Evolutionary conservation across 2,113 vertebrate genomes (phyloP), one percentile per base, ranked within the genome.

Genomic region (Elachura formosa): DNA sequence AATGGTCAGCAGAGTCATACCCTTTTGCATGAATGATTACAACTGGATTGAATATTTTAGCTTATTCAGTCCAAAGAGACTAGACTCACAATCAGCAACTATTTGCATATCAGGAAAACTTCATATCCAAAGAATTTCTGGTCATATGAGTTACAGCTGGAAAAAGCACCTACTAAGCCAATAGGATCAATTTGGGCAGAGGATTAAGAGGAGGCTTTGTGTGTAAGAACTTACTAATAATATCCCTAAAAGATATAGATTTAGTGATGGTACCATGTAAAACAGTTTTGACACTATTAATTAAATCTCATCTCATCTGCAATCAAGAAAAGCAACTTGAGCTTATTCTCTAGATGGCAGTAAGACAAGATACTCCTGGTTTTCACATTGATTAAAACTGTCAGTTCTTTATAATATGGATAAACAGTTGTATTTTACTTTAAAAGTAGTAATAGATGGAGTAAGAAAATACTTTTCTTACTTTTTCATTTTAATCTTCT

Each of bases 401-500:
- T 46, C 66, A 14, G 36, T 58, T 88, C 52, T 85, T 76, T 77
- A 63, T 52, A n/a, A 79, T 69, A 64, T 4, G 29, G 68, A 54
- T 74, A 67, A 84, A n/a, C 33, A 49, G 48, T 52, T 5, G 6
- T 66, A 68, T 43, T 95, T 97, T 84, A 54, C 55, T 48, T 79
- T 52, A 73, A 58, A 86, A 90, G 56, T 80, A 81, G 18, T 67
- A 66, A 63, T 16, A 81, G 24, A 45, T 17, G 16, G 12, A 88
- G 46, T n/a, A 94, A 58, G 36, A 86, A 94, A 69, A 33, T 40
- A 24, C 33, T 81, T 93, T 69, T 14, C 16, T 24, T 6, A 3
- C 34, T 91, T 62, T 29, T 77, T 96, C 71, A 82, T 92, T 91
- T 95, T 96, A 43, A 69, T 82, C 41, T n/a, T 90, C 52, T 96